Percentiles rank a stretch among this genome's conserved stretches.
Evolutionary conservation across 1,140 invertebrate species (phyloP).

Genomic region (Heliothis subflexa): DNA sequence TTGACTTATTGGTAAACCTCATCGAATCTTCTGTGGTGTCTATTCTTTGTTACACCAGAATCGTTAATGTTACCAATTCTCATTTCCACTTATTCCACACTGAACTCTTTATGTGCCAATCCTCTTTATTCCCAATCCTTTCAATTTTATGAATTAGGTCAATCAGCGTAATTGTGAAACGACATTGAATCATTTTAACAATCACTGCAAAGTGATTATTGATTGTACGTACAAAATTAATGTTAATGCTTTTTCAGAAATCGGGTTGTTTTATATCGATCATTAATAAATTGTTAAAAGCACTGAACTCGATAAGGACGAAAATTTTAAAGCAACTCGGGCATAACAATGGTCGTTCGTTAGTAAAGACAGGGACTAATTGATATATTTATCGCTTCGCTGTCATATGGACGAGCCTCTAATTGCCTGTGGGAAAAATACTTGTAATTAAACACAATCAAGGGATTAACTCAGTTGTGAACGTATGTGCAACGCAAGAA

Average conservation of each 20-base stretch:
- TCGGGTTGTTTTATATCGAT: constrained; percentile 6
- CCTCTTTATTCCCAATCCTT: background rate
- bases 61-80: background rate
- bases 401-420: constrained; percentile 16
- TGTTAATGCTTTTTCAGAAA: background rate
- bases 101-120: background rate
- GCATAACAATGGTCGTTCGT: constrained; percentile 10
- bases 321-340: background rate
- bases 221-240: background rate
- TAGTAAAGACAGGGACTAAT: constrained; percentile 31
- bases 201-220: background rate
- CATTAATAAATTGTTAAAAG: background rate
- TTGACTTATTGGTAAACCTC: too few species aligned
- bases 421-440: constrained; percentile 55
- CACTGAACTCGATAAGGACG: background rate
- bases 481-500: constrained; percentile 14
- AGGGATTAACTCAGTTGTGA: constrained; percentile 35
- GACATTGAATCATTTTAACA: background rate
- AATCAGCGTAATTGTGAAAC: background rate
- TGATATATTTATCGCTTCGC: constrained; percentile 34
- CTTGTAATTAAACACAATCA: constrained; percentile 55
- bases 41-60: background rate
- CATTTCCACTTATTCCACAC: background rate
- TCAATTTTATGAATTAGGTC: background rate
- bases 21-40: too few species aligned